Conservation (phyloP, 64 coral and sea anemone genomes). For the Acropora tenuis region DNA sequence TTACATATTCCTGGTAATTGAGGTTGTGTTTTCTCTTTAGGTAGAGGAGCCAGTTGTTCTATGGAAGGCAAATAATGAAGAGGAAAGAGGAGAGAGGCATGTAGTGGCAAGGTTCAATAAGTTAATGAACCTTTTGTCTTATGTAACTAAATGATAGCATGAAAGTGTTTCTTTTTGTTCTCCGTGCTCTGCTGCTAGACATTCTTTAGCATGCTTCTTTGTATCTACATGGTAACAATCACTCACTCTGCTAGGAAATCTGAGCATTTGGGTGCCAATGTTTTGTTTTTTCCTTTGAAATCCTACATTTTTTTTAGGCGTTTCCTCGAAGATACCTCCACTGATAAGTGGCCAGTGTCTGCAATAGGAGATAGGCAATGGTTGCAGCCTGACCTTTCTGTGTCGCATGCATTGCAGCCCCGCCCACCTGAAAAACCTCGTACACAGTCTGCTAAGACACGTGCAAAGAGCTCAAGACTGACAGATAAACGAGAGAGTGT, state of each 20-base stretch:
- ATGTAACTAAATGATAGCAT: neutral
- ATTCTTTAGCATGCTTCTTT: neutral
- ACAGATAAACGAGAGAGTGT: slow-evolving; percentile 69
- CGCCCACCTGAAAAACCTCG: slow-evolving; percentile 79
- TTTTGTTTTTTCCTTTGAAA: neutral
- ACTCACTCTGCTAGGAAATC: too few relatives aligned
- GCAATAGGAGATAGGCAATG: slow-evolving; percentile 32
- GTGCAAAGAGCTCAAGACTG: slow-evolving; percentile 69
- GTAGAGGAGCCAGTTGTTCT: slow-evolving; percentile 73
- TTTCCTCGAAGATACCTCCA: slow-evolving; percentile 2
- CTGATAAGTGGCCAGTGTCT: slow-evolving; percentile 33
- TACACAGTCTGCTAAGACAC: slow-evolving; percentile 67
- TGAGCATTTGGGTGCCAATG: too few relatives aligned
- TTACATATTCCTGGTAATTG: too few relatives aligned
- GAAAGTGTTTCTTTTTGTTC: neutral
- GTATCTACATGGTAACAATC: too few relatives aligned
- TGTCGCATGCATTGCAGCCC: slow-evolving; percentile 57
- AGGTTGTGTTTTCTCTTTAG: slow-evolving; percentile 21
- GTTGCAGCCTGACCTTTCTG: neutral
- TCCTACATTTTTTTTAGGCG: neutral
- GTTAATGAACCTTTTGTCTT: neutral
- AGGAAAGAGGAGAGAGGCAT: neutral
- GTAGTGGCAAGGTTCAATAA: neutral
- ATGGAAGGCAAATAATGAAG: slow-evolving; percentile 55
- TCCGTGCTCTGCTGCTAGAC: neutral